phyloP scores from a whole-genome alignment of 2,797 vertebrate genomes.

The Fistularia commersonii region DNA sequence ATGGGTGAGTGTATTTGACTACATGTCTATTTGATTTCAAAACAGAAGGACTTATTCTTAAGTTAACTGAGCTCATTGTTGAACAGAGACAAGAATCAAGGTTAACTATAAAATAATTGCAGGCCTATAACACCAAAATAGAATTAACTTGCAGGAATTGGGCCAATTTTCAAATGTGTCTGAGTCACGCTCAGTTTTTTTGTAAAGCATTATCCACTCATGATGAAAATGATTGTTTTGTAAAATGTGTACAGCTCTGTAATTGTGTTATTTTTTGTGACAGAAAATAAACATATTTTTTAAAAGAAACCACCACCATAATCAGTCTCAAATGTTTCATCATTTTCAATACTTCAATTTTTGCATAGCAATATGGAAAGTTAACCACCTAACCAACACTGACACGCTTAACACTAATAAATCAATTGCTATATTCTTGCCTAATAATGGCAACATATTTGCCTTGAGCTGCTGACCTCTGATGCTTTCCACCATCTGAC shows the following conservation, averaged over 20 bases:
- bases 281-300: constrained; percentile 79
- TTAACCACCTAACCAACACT: background rate
- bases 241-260: constrained; percentile 80
- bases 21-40: constrained; percentile 44
- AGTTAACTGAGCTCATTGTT: constrained; percentile 31
- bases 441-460: constrained; percentile 27
- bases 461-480: constrained; percentile 37
- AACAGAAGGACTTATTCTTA: constrained; percentile 47
- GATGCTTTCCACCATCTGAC: constrained; percentile 34
- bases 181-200: constrained; percentile 46
- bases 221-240: constrained; percentile 62
- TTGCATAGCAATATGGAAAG: background rate
- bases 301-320: constrained; percentile 44
- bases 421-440: constrained; percentile 16
- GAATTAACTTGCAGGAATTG: constrained; percentile 38
- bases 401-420: constrained; percentile 8
- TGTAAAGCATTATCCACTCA: constrained; percentile 41
- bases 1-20: constrained; percentile 48
- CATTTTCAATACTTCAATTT: background rate
- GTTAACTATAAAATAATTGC: constrained; percentile 8
- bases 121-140: constrained; percentile 16
- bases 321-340: background rate
- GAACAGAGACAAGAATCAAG: constrained; percentile 13
- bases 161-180: constrained; percentile 39
- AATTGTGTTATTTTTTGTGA: constrained; percentile 64